Evolutionary conservation across 2,113 vertebrate species (phyloP), one percentile per base, ranked within the genome.

Genomic region (Rhinoderma darwinii): DNA sequence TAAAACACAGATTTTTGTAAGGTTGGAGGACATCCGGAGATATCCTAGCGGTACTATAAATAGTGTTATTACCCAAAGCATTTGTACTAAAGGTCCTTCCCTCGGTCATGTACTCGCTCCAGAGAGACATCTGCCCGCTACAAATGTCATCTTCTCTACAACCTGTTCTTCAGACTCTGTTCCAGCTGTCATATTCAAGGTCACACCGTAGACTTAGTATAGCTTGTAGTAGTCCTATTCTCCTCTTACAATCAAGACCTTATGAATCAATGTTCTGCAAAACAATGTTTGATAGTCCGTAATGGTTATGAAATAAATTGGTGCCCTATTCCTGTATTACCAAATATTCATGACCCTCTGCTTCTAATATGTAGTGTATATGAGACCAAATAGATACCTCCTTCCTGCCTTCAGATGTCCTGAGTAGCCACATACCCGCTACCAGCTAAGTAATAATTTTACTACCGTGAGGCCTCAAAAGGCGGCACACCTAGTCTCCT

Each of bases 81-180:
- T 41, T 82, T 41, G 59, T 50, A 70, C 27, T 83, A 32, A 63
- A 59, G 41, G 68, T 43, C 70, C 81, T 37, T 37, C 70, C 27
- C 17, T 37, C 30, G 63, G 63, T 83, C 63, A 83, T 9, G 43
- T 35, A 12, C 63, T 14, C 81, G 27, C 63, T 68, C 63, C 27
- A 50, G 81, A 83, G 32, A 59, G 56, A 66, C 61, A 72, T 83
- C 63, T 83, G 81, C 43, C 63, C 20, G 27, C 81, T 83, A 35
- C 81, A 70, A 70, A 68, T 72, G 63, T 83, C 81, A 44, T 83
- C 37, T 70, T 15, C 22, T 30, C 30, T 41, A 37, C 81, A 83
- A 70, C 61, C 81, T 83, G 81, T 72, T 83, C 30, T 70, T 3
- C 32, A 35, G 30, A 66, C 25, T 15, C 14, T 10, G 18, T 4